These are phyloP conservation scores for Grammomys dolichurus DNA, from an alignment of 2,113 vertebrate species.

Conservation along the genomic window DNA sequence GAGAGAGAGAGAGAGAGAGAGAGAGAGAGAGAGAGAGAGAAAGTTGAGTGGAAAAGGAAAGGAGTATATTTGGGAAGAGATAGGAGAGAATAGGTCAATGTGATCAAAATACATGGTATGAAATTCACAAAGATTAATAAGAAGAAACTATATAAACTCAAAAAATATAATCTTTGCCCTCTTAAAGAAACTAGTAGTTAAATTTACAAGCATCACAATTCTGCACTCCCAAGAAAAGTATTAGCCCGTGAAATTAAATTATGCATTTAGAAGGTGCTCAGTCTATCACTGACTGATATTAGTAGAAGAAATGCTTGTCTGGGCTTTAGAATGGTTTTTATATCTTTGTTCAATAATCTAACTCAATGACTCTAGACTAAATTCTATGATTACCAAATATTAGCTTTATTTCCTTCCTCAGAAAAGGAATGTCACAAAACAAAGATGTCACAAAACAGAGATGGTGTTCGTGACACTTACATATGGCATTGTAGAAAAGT, in stretches of 20 bases:
- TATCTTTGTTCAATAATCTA: slow-evolving; percentile 46
- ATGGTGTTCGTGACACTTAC: slow-evolving; percentile 20
- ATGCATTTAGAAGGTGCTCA: slow-evolving; percentile 73
- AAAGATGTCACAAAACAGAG: too few relatives aligned
- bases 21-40: too few relatives aligned
- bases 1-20: too few relatives aligned
- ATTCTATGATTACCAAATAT: background rate
- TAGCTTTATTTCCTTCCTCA: slow-evolving; percentile 38
- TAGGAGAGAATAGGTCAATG: background rate
- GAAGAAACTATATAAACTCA: background rate
- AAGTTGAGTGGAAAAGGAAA: background rate
- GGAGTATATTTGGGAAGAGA: background rate
- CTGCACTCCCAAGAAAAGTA: slow-evolving; percentile 71
- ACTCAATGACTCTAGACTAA: slow-evolving; percentile 19
- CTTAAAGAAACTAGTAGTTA: slow-evolving; percentile 68
- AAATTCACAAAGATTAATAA: background rate
- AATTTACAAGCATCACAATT: slow-evolving; percentile 32
- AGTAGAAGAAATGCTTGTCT: slow-evolving; percentile 78
- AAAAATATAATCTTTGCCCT: background rate
- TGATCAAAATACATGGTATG: background rate
- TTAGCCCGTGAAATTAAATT: slow-evolving; percentile 85
- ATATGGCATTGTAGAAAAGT: background rate
- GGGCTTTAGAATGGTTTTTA: slow-evolving; percentile 56
- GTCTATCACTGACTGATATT: slow-evolving; percentile 75
- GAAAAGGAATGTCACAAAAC: slow-evolving; percentile 33